Percentiles rank a stretch among this genome's conserved stretches.
phyloP scores from a whole-genome alignment of 2,797 vertebrate species.

The Platyrinchus mystaceus region DNA sequence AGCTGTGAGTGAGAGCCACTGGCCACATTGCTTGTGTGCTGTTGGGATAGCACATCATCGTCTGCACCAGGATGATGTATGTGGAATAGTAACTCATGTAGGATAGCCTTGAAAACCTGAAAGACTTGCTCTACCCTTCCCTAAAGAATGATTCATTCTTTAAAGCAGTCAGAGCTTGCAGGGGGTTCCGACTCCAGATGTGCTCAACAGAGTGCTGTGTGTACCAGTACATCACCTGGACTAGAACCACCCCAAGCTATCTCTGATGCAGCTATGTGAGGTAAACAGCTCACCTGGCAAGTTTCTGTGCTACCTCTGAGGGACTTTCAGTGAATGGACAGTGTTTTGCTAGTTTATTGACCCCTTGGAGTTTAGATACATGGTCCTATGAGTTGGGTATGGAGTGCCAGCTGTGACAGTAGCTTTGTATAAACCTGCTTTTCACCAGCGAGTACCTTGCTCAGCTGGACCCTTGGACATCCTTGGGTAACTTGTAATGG shows the following conservation, averaged over 20 bases:
- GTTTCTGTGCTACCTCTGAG: background rate
- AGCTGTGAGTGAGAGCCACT: background rate
- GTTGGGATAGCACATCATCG: background rate
- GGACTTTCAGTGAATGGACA: background rate
- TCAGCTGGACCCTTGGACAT: background rate
- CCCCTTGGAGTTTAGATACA: background rate
- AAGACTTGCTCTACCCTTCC: background rate
- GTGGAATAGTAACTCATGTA: background rate
- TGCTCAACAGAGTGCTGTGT: rapidly evolving
- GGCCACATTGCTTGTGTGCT: background rate
- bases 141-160: background rate
- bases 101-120: background rate
- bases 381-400: background rate
- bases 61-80: background rate
- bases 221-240: background rate
- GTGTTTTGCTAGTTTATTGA: background rate
- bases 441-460: background rate
- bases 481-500: background rate
- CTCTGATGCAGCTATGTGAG: background rate
- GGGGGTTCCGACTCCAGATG: background rate
- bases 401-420: background rate
- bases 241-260: background rate
- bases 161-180: rapidly evolving
- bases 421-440: background rate
- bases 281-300: background rate